Evolutionary conservation across 2,888 invertebrate species (phyloP).

Genomic region (Nomada fucata): DNA sequence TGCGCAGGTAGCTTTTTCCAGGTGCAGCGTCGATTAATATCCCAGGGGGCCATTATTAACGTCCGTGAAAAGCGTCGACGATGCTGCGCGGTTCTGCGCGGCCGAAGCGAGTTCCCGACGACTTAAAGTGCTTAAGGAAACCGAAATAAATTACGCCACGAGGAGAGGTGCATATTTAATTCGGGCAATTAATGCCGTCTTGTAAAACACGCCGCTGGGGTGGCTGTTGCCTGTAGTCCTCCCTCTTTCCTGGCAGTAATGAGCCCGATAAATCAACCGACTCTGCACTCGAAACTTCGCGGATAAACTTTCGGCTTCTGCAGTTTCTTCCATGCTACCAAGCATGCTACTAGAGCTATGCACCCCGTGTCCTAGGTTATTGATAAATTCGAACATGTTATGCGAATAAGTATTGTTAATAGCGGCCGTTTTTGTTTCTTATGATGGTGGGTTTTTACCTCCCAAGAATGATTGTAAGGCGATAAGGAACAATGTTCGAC

Average conservation of each 20-base stretch:
- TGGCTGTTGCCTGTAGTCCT: slow-evolving; percentile 77
- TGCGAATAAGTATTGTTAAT: too few species aligned
- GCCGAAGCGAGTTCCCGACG: slow-evolving; percentile 69
- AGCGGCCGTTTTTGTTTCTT: too few species aligned
- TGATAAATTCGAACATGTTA: slow-evolving; percentile 48
- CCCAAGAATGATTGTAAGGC: too few species aligned
- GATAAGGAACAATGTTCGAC: too few species aligned
- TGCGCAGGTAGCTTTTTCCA: slow-evolving; percentile 55
- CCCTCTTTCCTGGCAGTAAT: slow-evolving; percentile 81
- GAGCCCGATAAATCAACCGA: slow-evolving; percentile 84
- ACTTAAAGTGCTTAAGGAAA: slow-evolving; percentile 82
- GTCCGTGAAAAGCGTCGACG: slow-evolving; percentile 67
- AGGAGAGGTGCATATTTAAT: slow-evolving; percentile 84
- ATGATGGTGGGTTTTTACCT: too few species aligned
- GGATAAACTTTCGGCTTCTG: slow-evolving; percentile 80
- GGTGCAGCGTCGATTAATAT: slow-evolving; percentile 72
- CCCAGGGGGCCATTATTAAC: slow-evolving; percentile 70
- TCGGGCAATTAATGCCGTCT: slow-evolving; percentile 84
- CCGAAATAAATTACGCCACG: slow-evolving; percentile 82
- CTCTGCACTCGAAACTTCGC: slow-evolving; percentile 82
- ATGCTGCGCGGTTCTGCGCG: slow-evolving; percentile 34
- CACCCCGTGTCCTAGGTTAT: slow-evolving; percentile 12
- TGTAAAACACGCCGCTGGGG: slow-evolving; percentile 84
- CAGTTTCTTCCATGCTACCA: slow-evolving; percentile 65
- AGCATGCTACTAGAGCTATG: slow-evolving; percentile 33